A percentile compares a stretch with the other conserved stretches of the same genome.
Evolutionary conservation across 2,888 invertebrate genomes (phyloP).

Genomic region (Volucella zonaria): DNA sequence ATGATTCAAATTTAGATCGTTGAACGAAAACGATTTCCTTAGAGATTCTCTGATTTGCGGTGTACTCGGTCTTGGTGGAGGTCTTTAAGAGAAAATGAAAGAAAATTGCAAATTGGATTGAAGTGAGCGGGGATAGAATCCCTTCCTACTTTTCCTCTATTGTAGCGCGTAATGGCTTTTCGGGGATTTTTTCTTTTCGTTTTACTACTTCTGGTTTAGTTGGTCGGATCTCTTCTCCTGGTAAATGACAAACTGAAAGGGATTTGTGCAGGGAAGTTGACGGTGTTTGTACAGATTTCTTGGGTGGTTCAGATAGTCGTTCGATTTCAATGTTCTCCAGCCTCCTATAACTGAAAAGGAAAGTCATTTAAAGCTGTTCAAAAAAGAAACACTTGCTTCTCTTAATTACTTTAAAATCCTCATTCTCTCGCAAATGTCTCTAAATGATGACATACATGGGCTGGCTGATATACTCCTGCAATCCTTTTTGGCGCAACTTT

Average conservation of each 20-base stretch:
- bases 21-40: slow-evolving; percentile 78
- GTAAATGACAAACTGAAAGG: slow-evolving; percentile 56
- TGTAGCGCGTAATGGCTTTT: background rate
- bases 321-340: slow-evolving; percentile 38
- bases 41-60: slow-evolving; percentile 75
- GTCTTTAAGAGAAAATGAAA: slow-evolving; percentile 11
- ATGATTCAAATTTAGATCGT: slow-evolving; percentile 76
- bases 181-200: slow-evolving; percentile 34
- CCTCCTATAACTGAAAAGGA: slow-evolving; percentile 36
- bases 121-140: too few species aligned
- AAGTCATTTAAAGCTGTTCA: background rate
- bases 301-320: slow-evolving; percentile 1
- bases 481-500: slow-evolving; percentile 47
- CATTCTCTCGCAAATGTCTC: slow-evolving; percentile 58
- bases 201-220: background rate
- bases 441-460: slow-evolving; percentile 35
- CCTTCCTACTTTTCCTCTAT: too few species aligned
- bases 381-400: too few species aligned
- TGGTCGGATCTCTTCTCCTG: slow-evolving; percentile 12
- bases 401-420: slow-evolving; percentile 44
- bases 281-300: background rate
- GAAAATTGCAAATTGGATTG: background rate
- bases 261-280: slow-evolving; percentile 39
- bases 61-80: slow-evolving; percentile 59
- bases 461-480: slow-evolving; percentile 44